Evolutionary conservation across 2,888 invertebrate species (phyloP).

Genomic region (Eupithecia centaureata): DNA sequence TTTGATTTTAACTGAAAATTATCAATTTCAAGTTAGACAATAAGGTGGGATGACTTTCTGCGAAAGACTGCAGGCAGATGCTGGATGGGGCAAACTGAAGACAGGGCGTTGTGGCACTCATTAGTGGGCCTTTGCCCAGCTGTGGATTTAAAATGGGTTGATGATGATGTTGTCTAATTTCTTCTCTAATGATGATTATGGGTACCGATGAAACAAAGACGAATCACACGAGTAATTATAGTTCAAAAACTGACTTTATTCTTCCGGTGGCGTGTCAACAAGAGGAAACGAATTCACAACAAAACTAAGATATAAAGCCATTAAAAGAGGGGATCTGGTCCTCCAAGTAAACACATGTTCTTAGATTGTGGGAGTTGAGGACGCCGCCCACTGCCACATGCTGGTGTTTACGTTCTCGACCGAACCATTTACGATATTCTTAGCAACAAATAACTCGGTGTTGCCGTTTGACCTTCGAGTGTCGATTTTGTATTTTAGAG

Average conservation of each 20-base stretch:
- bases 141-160: too few species aligned
- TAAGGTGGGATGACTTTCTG: too few species aligned
- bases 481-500: conserved; percentile 28
- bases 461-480: conserved; percentile 35
- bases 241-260: conserved; percentile 13
- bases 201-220: conserved; percentile 1
- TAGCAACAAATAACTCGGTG: conserved; percentile 51
- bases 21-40: too few species aligned
- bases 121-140: too few species aligned
- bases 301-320: conserved; percentile 47
- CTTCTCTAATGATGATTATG: conserved; percentile 1
- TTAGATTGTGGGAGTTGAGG: conserved; percentile 69
- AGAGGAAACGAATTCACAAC: conserved; percentile 38
- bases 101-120: too few species aligned
- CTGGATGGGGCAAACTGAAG: too few species aligned
- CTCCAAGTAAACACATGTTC: conserved; percentile 75
- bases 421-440: conserved; percentile 57
- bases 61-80: too few species aligned
- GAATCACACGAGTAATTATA: background rate
- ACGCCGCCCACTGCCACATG: conserved; percentile 60
- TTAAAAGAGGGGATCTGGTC: conserved; percentile 59
- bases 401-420: conserved; percentile 64
- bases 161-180: too few species aligned
- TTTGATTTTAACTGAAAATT: too few species aligned
- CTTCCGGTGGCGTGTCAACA: conserved; percentile 32